Evolutionary conservation across 2,888 invertebrate species (phyloP), one percentile per base, ranked within the genome.

Genomic region (Galerucella pusilla): DNA sequence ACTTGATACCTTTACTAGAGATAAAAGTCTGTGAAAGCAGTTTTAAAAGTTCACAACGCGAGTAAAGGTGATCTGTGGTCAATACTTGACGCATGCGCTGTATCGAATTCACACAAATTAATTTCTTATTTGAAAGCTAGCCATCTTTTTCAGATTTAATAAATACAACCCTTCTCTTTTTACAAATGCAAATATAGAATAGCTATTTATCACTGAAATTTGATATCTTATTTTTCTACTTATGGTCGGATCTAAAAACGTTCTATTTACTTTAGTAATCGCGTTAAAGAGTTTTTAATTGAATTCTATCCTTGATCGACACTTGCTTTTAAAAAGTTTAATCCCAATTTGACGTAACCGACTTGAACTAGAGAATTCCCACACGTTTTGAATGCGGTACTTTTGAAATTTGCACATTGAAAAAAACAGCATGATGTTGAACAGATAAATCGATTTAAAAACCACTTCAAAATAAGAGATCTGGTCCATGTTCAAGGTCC

Each of bases 401-500:
- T 74, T 74, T 74, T 71, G 71, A 73, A 75, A 69, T 69, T 74
- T 61, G 66, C 68, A 68, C 74, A 60, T 71, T 35, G 61, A 70
- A 76, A 76, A 76, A 73, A 66, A 46, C 74, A 68, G 71, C 64
- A 65, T 68, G 76, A 76, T 71, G 66, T 60, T 70, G 46, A 70
- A 52, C 68, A 73, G 76, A 73, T 74, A 46, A 42, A 66, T 52
- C 46, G 75, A 68, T 72, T 65, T 49, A 68, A 68, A 69, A 75
- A 66, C 16, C 75, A 75, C 75, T 75, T 72, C 57, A 72, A 68
- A 66, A 69, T 72, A 60, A 75, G 52, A 49, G 25, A 67, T 75
- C 75, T 73, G 75, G 75, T 72, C 68, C 65, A 65, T 57, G 68
- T 67, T 69, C 75, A 75, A 75, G 75, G 75, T 68, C 63, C 61